Evolutionary conservation across 1,140 invertebrate genomes (phyloP), one percentile per base, ranked within the genome.

Genomic region (Megathymus violae): DNA sequence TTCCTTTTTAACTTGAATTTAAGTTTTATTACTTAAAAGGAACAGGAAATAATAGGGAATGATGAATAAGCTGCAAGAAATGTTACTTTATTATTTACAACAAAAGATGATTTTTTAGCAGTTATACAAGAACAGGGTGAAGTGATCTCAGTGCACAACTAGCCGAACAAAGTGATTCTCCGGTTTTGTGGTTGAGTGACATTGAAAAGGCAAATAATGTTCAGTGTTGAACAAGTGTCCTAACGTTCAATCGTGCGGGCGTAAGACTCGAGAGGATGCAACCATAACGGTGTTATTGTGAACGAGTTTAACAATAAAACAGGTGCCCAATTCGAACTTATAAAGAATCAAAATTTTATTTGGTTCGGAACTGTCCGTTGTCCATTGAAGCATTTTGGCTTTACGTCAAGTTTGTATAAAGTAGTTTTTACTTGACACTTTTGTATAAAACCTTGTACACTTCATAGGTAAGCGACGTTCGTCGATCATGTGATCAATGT

Each of bases 401-500:
- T 38, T 25, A 15, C 36, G 17, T 51, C 17, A 40, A 51, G 48
- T 50, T 19, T 52, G 50, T 52, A 40, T 11, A 52, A 17, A 14
- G 19, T 52, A 52, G 48, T 3, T 19, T 38, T n/a, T 52, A 52
- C 50, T n/a, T n/a, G 50, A 52, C 17, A 40, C 34, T 40, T 51
- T 52, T 40, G 50, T 40, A 40, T 34, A 52, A 40, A 40, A 9
- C 36, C 7, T 22, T 22, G 2, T 22, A 51, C 17, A 51, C 48
- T 51, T 51, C 48, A 19, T 46, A 46, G 43, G 17, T 46, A 51
- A 31, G 34, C 10, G 15, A 9, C 48, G 34, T n/a, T 36, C 36
- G 34, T 40, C 34, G 36, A 19, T 38, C 38, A 56, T 56, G 51
- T 56, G 51, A 56, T 56, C 51, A 73, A 68, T 71, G 64, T 70